phyloP scores from a whole-genome alignment of 1,140 invertebrate genomes.

The Scaptomyza pallida region DNA sequence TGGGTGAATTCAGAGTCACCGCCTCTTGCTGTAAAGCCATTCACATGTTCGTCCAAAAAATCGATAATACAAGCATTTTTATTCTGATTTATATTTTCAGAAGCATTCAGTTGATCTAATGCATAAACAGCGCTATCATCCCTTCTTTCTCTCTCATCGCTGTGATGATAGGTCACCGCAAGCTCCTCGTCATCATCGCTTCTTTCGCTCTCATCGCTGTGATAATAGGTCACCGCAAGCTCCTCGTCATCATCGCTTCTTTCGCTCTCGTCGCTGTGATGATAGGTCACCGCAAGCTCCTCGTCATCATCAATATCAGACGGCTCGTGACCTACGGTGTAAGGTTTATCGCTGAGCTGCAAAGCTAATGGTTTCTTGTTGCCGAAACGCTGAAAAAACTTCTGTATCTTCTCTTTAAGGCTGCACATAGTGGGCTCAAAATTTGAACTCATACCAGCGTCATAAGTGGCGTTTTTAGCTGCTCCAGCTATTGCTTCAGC shows the following conservation, averaged over 20 bases:
- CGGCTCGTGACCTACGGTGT: constrained; percentile 66
- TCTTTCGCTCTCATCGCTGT: constrained; percentile 56
- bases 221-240: constrained; percentile 64
- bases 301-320: constrained; percentile 68
- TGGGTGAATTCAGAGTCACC: constrained; percentile 54
- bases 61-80: constrained; percentile 64
- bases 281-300: constrained; percentile 65
- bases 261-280: constrained; percentile 62
- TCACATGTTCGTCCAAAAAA: constrained; percentile 60
- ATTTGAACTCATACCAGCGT: constrained; percentile 20
- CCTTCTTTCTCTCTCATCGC: constrained; percentile 49
- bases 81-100: background rate
- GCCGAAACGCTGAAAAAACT: constrained; percentile 62
- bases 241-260: constrained; percentile 26
- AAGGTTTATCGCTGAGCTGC: constrained; percentile 45
- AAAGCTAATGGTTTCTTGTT: background rate
- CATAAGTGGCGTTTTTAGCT: constrained; percentile 12
- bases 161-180: constrained; percentile 65
- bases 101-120: constrained; percentile 34
- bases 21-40: constrained; percentile 12
- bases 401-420: constrained; percentile 71
- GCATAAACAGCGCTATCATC: constrained; percentile 55
- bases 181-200: too few species aligned
- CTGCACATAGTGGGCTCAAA: constrained; percentile 63
- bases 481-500: constrained; percentile 3